Base-by-base conservation (phyloP, 2,113 vertebrate species). In the Poeciliopsis turrubarensis region DNA sequence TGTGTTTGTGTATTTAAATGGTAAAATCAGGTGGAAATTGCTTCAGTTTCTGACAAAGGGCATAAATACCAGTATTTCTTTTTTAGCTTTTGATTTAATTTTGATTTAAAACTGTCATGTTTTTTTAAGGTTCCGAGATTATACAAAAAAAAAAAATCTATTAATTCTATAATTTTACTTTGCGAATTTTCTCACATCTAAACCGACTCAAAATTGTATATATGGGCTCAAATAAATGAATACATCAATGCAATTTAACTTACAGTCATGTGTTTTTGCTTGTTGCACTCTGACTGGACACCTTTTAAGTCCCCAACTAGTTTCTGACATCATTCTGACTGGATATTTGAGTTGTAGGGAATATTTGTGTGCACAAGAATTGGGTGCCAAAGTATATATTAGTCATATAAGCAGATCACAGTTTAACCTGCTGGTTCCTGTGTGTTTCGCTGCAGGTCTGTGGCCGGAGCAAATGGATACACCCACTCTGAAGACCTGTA, bases 401-500 rank as follows among this genome's bases (percentile, higher is more conserved):
- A 57, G 22, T 54, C 19, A 25, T 25, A 47, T 60, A 26, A 34
- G 30, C 31, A 25, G 31, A 14, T 54, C 11, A 6, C 1, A 27
- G 2, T 26, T 27, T 34, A 10, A 39, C 15, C 34, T 12, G 8
- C 51, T 78, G 26, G 47, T 84, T n/a, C 19, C 70, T 5, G 75
- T 89, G n/a, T 90, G 71, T 89, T 12, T 89, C 78, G 26, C 62
- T 78, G 31, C 68, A 90, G 91, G 80, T 12, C 89, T 94, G 79
- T 94, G 93, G 93, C 89, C 82, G 51, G 93, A 93, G 31, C 92
- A 91, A 76, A 93, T 94, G 86, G 93, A 94, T 39, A 80, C 91
- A 66, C 86, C 93, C 1, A 13, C 89, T 85, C 83, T 94, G 80
- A 94, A 94, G 87, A 92, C 91, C 70, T 94, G 93, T 77, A 94